These are phyloP conservation scores for Ostrea edulis DNA, from an alignment of 1,140 invertebrate species.

Conservation along the genomic window DNA sequence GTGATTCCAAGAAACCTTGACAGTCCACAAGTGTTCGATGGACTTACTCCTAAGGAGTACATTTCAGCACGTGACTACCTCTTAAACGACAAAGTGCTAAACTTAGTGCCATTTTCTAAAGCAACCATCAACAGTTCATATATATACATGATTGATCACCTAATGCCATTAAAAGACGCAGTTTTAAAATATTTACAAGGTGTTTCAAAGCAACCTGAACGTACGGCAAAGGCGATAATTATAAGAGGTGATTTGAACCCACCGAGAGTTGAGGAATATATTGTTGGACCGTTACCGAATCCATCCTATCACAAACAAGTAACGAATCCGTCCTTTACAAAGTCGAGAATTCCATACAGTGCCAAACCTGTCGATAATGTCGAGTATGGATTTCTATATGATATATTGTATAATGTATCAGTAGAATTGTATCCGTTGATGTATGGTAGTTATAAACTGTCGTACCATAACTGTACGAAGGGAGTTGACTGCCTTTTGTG, in stretches of 20 bases:
- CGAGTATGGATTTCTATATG: constrained; percentile 66
- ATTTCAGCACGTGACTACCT: constrained; percentile 68
- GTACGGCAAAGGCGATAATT: constrained; percentile 73
- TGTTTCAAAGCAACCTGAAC: constrained; percentile 61
- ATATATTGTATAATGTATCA: constrained; percentile 60
- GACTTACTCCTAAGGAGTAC: constrained; percentile 70
- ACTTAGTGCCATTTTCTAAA: constrained; percentile 61
- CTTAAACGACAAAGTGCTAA: constrained; percentile 60
- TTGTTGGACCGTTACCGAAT: constrained; percentile 70
- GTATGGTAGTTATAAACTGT: constrained; percentile 69
- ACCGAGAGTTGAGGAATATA: constrained; percentile 73
- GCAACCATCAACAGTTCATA: constrained; percentile 70
- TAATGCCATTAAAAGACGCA: constrained; percentile 71
- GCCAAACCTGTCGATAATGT: constrained; percentile 68
- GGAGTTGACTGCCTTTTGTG: constrained; percentile 67
- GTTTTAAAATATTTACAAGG: constrained; percentile 69
- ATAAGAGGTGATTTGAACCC: constrained; percentile 69
- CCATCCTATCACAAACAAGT: constrained; percentile 63
- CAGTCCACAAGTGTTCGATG: constrained; percentile 70
- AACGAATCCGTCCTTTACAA: constrained; percentile 68
- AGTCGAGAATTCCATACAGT: constrained; percentile 68
- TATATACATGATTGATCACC: constrained; percentile 73
- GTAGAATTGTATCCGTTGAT: constrained; percentile 65
- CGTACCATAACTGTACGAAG: constrained; percentile 71
- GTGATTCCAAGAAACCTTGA: constrained; percentile 58